A percentile compares a stretch with the other conserved stretches of the same genome.
phyloP scores from a whole-genome alignment of 2,113 vertebrate genomes.

The Coracopsis vasa region DNA sequence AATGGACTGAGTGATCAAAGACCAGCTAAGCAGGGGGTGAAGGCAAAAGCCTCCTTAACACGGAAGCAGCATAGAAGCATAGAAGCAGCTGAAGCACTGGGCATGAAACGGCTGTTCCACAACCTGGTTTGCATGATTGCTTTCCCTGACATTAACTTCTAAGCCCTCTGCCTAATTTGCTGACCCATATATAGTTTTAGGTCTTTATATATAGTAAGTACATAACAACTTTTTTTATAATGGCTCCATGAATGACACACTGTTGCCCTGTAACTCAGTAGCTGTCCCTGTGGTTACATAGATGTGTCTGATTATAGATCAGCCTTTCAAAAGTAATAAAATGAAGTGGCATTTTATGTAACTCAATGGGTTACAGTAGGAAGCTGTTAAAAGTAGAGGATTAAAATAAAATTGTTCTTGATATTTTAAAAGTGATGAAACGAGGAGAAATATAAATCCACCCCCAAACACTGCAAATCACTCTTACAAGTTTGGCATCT shows the following conservation, averaged over 20 bases:
- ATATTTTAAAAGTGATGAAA: slow-evolving; percentile 61
- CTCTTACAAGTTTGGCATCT: slow-evolving; percentile 14
- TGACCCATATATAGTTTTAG: not conserved
- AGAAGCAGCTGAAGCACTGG: not conserved
- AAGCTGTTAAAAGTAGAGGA: slow-evolving; percentile 51
- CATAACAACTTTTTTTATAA: not conserved
- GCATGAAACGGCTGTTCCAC: not conserved
- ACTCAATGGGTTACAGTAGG: slow-evolving; percentile 57
- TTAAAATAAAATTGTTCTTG: slow-evolving; percentile 61
- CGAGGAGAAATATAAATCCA: slow-evolving; percentile 51
- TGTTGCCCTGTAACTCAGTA: not conserved
- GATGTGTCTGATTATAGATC: slow-evolving; percentile 35
- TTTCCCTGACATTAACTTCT: not conserved
- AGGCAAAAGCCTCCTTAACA: not conserved
- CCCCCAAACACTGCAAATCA: slow-evolving; percentile 29
- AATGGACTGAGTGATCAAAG: not conserved
- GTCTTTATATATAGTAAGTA: not conserved
- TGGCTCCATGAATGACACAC: not conserved
- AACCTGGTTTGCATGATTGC: not conserved
- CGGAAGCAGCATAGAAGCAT: not conserved
- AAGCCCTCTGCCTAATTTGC: not conserved
- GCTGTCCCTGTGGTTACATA: not conserved
- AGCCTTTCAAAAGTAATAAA: slow-evolving; percentile 37
- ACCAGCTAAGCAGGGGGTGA: accelerated
- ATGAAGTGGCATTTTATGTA: slow-evolving; percentile 50